A percentile compares a stretch with the other conserved stretches of the same genome.
These are phyloP conservation scores for Astatoreochromis straeleni DNA, from an alignment of 2,113 vertebrate genomes.

Conservation along the genomic window DNA sequence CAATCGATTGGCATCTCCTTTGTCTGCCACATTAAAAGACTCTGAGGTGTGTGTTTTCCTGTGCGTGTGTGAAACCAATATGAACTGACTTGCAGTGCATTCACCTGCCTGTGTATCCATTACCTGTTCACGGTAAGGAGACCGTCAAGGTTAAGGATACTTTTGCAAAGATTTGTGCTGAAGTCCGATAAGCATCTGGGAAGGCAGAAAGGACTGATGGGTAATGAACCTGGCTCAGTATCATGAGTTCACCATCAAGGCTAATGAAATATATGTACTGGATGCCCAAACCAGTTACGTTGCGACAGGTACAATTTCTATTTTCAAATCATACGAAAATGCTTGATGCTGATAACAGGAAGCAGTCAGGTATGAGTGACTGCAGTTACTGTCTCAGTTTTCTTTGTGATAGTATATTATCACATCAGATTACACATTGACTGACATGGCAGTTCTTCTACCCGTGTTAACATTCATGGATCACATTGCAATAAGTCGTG, in stretches of 20 bases:
- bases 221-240: slow-evolving; percentile 20
- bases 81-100: slow-evolving; percentile 34
- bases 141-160: slow-evolving; percentile 50
- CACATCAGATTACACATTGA: background rate
- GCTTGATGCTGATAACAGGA: background rate
- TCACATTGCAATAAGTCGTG: background rate
- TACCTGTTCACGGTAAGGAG: slow-evolving; percentile 40
- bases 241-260: background rate
- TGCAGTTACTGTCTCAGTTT: background rate
- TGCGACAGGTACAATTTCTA: background rate
- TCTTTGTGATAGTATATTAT: background rate
- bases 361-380: background rate
- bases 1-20: slow-evolving; percentile 51
- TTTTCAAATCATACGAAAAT: background rate
- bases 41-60: slow-evolving; percentile 21
- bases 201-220: background rate
- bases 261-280: background rate
- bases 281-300: background rate
- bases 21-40: slow-evolving; percentile 62
- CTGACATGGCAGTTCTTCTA: background rate
- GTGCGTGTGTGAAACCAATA: slow-evolving; percentile 27
- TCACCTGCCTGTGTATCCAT: slow-evolving; percentile 52
- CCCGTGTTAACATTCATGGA: background rate
- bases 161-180: background rate
- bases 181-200: slow-evolving; percentile 35